These are phyloP conservation scores for Onchidella celtica DNA, from an alignment of 2,888 invertebrate genomes.

Conservation along the genomic window DNA sequence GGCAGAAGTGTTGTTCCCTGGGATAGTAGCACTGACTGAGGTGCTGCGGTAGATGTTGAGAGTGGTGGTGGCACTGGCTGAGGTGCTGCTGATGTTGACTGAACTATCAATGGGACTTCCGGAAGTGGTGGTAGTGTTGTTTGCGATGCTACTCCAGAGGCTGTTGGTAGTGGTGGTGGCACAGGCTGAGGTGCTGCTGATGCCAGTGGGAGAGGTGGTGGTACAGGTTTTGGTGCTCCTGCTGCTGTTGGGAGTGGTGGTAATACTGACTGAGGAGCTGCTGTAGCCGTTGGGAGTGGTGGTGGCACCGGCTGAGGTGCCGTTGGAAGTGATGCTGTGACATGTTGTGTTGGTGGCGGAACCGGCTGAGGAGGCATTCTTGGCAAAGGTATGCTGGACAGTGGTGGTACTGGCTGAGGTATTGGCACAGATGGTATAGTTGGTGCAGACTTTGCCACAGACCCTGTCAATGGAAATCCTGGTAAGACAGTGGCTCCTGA, in stretches of 20 bases:
- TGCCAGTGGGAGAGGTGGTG: neutral
- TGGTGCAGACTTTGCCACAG: neutral
- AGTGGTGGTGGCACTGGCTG: neutral
- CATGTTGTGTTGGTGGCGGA: neutral
- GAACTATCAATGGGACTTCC: neutral
- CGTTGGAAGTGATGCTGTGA: neutral
- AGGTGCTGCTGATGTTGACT: neutral
- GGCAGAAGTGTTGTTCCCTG: neutral
- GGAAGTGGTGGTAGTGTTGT: neutral
- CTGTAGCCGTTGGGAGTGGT: neutral
- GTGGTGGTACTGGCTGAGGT: constrained; percentile 7
- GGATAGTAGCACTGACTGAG: neutral
- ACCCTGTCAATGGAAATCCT: neutral
- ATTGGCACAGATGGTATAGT: neutral
- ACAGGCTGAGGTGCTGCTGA: constrained; percentile 1
- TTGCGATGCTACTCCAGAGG: neutral
- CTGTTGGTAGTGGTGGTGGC: neutral
- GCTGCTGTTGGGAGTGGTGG: no score
- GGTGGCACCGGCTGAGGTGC: constrained; percentile 16
- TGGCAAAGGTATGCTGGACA: neutral
- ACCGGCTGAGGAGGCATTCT: neutral
- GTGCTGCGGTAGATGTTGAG: neutral
- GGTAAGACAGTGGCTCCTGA: neutral
- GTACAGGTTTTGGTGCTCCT: constrained; percentile 3
- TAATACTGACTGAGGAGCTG: neutral